Evolutionary conservation across 2,113 vertebrate species (phyloP).

Genomic region (Sturnira hondurensis): DNA sequence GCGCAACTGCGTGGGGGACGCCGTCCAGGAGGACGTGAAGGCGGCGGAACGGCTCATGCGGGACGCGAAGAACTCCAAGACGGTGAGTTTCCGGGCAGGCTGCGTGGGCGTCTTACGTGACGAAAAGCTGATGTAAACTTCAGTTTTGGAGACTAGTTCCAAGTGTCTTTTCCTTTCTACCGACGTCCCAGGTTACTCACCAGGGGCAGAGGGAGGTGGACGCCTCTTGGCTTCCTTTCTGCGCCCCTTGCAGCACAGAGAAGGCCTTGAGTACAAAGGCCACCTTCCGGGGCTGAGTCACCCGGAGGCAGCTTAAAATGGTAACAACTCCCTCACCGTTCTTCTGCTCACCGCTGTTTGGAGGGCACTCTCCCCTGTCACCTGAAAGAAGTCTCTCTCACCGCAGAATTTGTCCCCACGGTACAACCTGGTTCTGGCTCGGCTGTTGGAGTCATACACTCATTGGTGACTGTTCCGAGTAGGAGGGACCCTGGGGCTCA

Average conservation of each 20-base stretch:
- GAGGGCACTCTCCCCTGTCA: not conserved
- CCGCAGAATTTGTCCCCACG: not conserved
- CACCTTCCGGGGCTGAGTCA: too few relatives aligned
- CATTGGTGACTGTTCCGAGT: not conserved
- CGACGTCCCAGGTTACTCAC: not conserved
- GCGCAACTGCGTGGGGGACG: conserved; percentile 87
- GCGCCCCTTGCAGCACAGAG: not conserved
- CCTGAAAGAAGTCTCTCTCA: not conserved
- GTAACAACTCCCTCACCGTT: not conserved
- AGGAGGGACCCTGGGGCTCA: not conserved
- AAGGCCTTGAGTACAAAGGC: not conserved
- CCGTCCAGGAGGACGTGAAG: conserved; percentile 91
- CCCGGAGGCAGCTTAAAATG: not conserved
- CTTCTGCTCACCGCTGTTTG: not conserved
- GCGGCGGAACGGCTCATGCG: conserved; percentile 92
- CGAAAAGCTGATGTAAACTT: not conserved
- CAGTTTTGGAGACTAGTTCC: not conserved
- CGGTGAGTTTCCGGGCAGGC: conserved; percentile 80
- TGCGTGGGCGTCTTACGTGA: rapidly evolving
- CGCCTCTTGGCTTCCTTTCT: not conserved
- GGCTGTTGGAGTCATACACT: not conserved
- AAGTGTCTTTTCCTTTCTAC: too few relatives aligned
- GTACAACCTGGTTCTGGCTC: not conserved
- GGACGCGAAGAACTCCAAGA: conserved; percentile 97
- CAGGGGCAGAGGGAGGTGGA: not conserved